A percentile compares a stretch with the other conserved stretches of the same genome.
phyloP scores from a whole-genome alignment of 2,113 vertebrate genomes.

The Myrmecobius fasciatus region DNA sequence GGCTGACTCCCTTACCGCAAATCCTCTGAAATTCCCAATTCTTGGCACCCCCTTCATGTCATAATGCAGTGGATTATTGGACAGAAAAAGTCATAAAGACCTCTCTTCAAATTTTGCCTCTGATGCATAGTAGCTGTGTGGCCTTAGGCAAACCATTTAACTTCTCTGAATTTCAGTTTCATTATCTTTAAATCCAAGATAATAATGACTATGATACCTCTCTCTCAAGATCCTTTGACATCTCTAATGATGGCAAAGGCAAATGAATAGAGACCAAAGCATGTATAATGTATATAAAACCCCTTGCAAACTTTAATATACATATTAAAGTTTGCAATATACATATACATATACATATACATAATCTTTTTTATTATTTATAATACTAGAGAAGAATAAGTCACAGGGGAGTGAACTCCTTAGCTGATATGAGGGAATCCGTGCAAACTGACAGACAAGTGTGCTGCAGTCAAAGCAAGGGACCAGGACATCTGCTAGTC shows the following conservation, averaged over 20 bases:
- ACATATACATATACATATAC: too few relatives aligned
- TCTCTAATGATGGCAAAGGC: conserved; percentile 31
- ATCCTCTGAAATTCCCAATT: background rate
- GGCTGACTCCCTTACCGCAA: background rate
- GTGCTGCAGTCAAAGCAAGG: background rate
- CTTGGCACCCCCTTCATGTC: background rate
- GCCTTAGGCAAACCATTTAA: background rate
- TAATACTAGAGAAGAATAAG: background rate
- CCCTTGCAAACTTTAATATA: background rate
- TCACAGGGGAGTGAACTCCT: background rate
- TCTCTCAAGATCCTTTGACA: background rate
- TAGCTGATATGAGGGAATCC: background rate
- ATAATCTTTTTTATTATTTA: background rate
- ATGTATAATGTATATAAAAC: conserved; percentile 32
- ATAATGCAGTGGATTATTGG: background rate
- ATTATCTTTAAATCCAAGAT: conserved; percentile 23
- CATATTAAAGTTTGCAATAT: too few relatives aligned
- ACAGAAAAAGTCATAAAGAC: background rate
- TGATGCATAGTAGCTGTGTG: background rate
- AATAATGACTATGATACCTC: background rate
- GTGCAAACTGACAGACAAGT: background rate
- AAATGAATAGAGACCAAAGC: background rate
- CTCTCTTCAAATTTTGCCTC: background rate
- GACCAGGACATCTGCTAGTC: too few relatives aligned
- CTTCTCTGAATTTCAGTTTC: conserved; percentile 15